Conservation (phyloP, 1,140 invertebrate genomes). For the Orius laevigatus region DNA sequence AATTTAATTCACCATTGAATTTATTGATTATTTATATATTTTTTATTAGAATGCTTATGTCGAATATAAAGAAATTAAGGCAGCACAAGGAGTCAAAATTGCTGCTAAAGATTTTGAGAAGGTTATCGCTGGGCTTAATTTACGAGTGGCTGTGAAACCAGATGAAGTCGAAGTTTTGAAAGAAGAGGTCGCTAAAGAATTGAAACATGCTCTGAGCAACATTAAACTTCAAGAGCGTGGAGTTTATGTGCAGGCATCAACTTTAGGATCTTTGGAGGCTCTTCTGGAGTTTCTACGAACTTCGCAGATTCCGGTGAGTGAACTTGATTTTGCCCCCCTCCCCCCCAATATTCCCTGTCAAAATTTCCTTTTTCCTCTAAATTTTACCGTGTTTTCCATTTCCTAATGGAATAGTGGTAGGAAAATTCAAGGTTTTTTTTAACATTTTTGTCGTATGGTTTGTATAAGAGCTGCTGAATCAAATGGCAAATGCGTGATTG, state of each 20-base stretch:
- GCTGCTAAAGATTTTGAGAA: slow-evolving; percentile 96
- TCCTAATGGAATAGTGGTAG: too few relatives aligned
- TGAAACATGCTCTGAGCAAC: slow-evolving; percentile 74
- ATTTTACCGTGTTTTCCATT: too few relatives aligned
- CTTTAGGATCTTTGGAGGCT: slow-evolving; percentile 93
- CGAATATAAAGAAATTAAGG: slow-evolving; percentile 87
- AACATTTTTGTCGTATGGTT: too few relatives aligned
- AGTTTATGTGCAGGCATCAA: slow-evolving; percentile 97
- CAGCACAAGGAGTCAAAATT: slow-evolving; percentile 96
- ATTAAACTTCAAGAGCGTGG: slow-evolving; percentile 85
- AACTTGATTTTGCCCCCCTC: not conserved
- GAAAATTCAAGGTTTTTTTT: too few relatives aligned
- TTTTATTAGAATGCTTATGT: slow-evolving; percentile 75
- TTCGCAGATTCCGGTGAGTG: slow-evolving; percentile 86
- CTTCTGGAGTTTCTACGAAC: slow-evolving; percentile 86
- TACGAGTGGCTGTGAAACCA: slow-evolving; percentile 72
- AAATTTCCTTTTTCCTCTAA: too few relatives aligned
- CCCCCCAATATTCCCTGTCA: too few relatives aligned
- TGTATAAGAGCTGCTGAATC: too few relatives aligned
- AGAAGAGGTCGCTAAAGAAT: slow-evolving; percentile 62
- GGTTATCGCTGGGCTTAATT: slow-evolving; percentile 82
- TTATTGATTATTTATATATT: slow-evolving; percentile 12
- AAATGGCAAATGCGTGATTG: too few relatives aligned
- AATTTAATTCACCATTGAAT: not conserved
- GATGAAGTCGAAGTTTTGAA: slow-evolving; percentile 86